These are phyloP conservation scores for Calliopum simillimum DNA, from an alignment of 2,888 invertebrate genomes.

Conservation along the genomic window DNA sequence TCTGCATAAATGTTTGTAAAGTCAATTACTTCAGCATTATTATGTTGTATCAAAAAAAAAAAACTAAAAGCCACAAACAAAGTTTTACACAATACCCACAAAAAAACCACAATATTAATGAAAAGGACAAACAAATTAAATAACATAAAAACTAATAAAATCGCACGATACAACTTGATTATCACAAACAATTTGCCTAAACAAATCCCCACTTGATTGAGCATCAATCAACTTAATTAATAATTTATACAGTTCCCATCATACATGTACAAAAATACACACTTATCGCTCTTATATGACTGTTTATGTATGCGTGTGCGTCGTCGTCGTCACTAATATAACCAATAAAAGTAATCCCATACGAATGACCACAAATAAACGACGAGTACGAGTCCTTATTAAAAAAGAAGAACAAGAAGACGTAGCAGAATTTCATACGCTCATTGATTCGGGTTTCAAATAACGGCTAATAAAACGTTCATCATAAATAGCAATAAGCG, in stretches of 20 bases:
- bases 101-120: not conserved
- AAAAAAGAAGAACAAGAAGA: not conserved
- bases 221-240: not conserved
- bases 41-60: not conserved
- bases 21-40: too few relatives aligned
- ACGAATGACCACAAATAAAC: conserved; percentile 29
- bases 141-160: not conserved
- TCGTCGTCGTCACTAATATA: not conserved
- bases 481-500: not conserved
- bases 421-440: not conserved
- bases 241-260: conserved; percentile 3
- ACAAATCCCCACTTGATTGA: conserved; percentile 6
- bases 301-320: not conserved
- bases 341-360: not conserved
- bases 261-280: not conserved
- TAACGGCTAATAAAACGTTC: not conserved
- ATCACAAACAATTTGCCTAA: conserved; percentile 7
- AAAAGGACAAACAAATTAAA: not conserved
- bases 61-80: not conserved
- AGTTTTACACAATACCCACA: too few relatives aligned
- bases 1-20: too few relatives aligned
- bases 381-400: conserved; percentile 18
- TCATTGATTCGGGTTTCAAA: not conserved
- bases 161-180: not conserved
- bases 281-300: not conserved